Base-by-base conservation (phyloP, 2,797 vertebrate species). In the Dryobates pubescens region DNA sequence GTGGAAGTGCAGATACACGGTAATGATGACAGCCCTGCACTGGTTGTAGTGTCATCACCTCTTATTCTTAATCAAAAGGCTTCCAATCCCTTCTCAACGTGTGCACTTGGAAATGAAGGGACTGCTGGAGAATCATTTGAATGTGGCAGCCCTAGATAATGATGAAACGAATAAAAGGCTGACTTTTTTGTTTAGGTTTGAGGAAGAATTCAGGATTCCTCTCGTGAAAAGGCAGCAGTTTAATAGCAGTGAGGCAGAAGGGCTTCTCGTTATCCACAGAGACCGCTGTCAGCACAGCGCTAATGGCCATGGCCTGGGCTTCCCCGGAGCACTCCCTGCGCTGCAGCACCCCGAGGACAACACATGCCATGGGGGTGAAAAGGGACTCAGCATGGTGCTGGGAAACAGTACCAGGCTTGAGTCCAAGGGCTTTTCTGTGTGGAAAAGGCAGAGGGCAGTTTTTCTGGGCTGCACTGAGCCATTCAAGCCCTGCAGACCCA, bases 41-140 rank as follows among this genome's bases (percentile, higher is more conserved):
- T 86, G 95, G 97, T 97, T 96, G 95, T 95, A 96, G 93, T 97
- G 96, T 97, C 96, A 97, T 96, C 96, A 97, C 96, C 95, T 94
- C 96, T 96, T 96, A 94, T 96, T 96, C 96, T 97, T 96, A 97
- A 97, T 97, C 96, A 97, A 97, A 97, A 97, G 97, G 96, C 96
- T 97, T 97, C 95, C 96, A 95, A 97, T 97, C 94, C 96, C 92
- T 97, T 97, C 96, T 95, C 93, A 9, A 96, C 91, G 67, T 96
- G 94, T 93, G 95, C 94, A 96, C 96, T 95, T 78, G 49, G 94
- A 96, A 97, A 97, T 97, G 96, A 97, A 95, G 95, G 97, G 96
- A 95, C 93, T 96, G 96, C 96, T 93, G 79, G 94, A 96, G 95
- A 94, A 97, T 97, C 96, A 97, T 97, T 97, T 97, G 96, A 97